A percentile compares a stretch with the other conserved stretches of the same genome.
phyloP scores from a whole-genome alignment of 2,113 vertebrate species.

The Piliocolobus tephrosceles region DNA sequence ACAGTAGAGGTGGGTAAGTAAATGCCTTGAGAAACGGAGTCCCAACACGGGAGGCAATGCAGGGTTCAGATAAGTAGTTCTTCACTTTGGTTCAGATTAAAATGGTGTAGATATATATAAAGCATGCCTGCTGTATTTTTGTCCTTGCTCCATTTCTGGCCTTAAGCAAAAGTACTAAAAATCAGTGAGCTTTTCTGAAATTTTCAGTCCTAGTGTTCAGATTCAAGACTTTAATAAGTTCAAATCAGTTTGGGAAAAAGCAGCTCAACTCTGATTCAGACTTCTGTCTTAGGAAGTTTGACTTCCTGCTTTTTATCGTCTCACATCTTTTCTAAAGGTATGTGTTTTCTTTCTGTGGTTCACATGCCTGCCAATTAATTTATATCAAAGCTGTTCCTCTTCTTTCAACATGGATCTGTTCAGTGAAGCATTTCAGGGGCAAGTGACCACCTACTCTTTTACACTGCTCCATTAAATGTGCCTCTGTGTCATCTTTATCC shows the following conservation, averaged over 20 bases:
- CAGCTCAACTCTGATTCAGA: not conserved
- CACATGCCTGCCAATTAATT: not conserved
- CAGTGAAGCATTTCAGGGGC: not conserved
- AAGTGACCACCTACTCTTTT: constrained; percentile 15
- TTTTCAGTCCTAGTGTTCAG: not conserved
- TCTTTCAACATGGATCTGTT: constrained; percentile 1
- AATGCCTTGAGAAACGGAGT: not conserved
- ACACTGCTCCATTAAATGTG: not conserved
- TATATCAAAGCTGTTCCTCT: not conserved
- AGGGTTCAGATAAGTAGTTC: not conserved
- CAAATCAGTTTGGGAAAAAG: not conserved
- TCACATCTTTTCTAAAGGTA: constrained; percentile 6
- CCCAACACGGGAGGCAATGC: not conserved
- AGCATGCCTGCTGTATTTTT: not conserved
- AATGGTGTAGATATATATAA: not conserved
- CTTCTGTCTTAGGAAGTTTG: not conserved
- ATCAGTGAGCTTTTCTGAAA: not conserved
- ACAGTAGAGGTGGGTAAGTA: not conserved
- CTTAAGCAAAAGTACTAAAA: constrained; percentile 31
- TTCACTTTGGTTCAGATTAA: not conserved
- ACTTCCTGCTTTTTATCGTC: constrained; percentile 30
- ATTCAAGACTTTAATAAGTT: constrained; percentile 38
- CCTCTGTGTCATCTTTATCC: not conserved
- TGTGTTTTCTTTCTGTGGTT: constrained; percentile 17
- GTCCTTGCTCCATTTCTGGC: constrained; percentile 18